Base-by-base conservation (phyloP, 2,113 vertebrate genomes). In the Spea multiplicata region DNA sequence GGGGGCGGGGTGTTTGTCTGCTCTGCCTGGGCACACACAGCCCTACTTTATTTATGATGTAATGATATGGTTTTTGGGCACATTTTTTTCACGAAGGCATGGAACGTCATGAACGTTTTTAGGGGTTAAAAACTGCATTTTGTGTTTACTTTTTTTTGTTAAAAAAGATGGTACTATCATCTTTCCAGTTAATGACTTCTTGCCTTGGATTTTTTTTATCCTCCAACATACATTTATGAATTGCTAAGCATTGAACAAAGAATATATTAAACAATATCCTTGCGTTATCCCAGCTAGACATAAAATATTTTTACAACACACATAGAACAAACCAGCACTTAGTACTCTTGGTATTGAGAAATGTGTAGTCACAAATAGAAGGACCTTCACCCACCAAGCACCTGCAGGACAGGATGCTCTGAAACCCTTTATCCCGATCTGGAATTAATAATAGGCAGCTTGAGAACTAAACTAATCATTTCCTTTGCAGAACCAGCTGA, bases 401-500 rank as follows among this genome's bases (percentile, higher is more conserved):
- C 74, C 74, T 76, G 74, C 55, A 69, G 67, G 50, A 59, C 44
- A 66, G 64, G n/a, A 59, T 44, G 14, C 66, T 17, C 65, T 69
- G 14, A n/a, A 17, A 65, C 47, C 49, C 48, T 79, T 48, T 59
- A 13, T 13, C 62, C 70, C 57, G 16, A 66, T 79, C 62, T 47
- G 44, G 66, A 44, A 82, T 88, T 87, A 87, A 84, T 86, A 88
- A 89, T 89, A 86, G 88, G 84, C 84, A 86, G 86, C 0, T 86
- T 82, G 86, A 83, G 84, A 86, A 45, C 84, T 44, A 83, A 85
- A 84, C 85, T 82, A 79, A 87, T 89, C 85, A 89, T 88, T 88
- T 89, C 87, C 87, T 84, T 86, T 83, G 81, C 86, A 88, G 80
- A 82, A 84, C 87, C 86, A 89, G 87, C 88, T 87, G 86, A 88